Conservation (phyloP, 2,888 invertebrate genomes). For the Bibio marci region DNA sequence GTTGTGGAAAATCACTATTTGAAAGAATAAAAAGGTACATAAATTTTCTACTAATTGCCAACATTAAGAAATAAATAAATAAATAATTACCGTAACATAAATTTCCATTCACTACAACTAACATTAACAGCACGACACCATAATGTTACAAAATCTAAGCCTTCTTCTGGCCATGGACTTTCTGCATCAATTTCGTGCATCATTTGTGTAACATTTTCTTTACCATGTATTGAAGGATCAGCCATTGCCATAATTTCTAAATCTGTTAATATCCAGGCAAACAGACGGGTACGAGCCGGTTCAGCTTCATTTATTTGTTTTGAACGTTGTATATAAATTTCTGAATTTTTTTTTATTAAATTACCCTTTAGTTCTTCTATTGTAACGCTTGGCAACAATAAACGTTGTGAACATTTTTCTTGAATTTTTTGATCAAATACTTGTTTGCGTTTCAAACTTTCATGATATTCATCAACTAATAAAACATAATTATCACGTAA, state of each 20-base stretch:
- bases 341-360: constrained; percentile 77
- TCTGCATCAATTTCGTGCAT: constrained; percentile 74
- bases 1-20: constrained; percentile 80
- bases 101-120: constrained; percentile 70
- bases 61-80: too few relatives aligned
- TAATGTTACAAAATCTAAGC: constrained; percentile 70
- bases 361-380: constrained; percentile 80
- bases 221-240: constrained; percentile 73
- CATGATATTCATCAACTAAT: constrained; percentile 86
- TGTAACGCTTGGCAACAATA: constrained; percentile 68
- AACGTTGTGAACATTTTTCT: constrained; percentile 64
- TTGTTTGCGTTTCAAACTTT: constrained; percentile 74
- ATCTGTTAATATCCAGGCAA: constrained; percentile 71
- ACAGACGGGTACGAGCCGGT: constrained; percentile 55
- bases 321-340: constrained; percentile 87
- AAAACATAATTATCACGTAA: constrained; percentile 90
- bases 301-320: constrained; percentile 40
- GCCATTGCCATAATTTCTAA: constrained; percentile 52
- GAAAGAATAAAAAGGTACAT: neutral
- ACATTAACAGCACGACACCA: constrained; percentile 84
- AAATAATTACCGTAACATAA: constrained; percentile 41
- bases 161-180: constrained; percentile 84
- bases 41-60: too few relatives aligned
- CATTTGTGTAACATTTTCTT: constrained; percentile 49
- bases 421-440: constrained; percentile 79